Evolutionary conservation across 2,888 invertebrate species (phyloP), one percentile per base, ranked within the genome.

Genomic region (Epiblema foenella): DNA sequence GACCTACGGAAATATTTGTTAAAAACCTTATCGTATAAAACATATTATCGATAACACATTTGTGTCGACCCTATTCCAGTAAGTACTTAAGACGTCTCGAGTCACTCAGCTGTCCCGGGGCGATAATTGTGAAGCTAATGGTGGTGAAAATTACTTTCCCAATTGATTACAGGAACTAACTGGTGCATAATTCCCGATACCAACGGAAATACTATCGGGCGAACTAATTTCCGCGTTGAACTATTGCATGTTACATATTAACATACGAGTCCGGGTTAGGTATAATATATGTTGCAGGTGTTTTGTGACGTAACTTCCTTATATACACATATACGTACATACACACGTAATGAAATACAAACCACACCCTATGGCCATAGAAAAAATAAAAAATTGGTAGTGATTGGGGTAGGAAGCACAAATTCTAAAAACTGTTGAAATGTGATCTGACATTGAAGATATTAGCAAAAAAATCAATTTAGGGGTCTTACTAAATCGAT

Each of bases 121-220:
- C 71, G 62, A 71, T 71, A 71, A 71, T 71, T 62, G 67, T 67
- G 51, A 66, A 66, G 62, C n/a, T 71, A 71, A 71, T 71, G 62
- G 67, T 10, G 54, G 66, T 1, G 71, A 60, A 71, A 71, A 71
- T 71, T 66, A 67, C 71, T 71, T 70, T 62, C 67, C 57, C 56
- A 67, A 71, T 71, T 67, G 66, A 71, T 71, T 71, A 71, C 62
- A 71, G 60, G 70, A 42, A 46, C 65, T 52, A 59, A 63, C 56
- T 58, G 65, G 49, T 65, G 69, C 60, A 66, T 66, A 66, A 66
- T 67, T 64, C 60, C 62, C 39, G 20, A 33, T 20, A 46, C 33
- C 20, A 56, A 20, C 18, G 60, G 72, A 69, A 72, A 49, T 63
- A 52, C 57, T 56, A 12, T 15, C 17, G 63, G 12, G 15, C 20